phyloP scores from a whole-genome alignment of 1,140 invertebrate species.

The Monochamus saltuarius region DNA sequence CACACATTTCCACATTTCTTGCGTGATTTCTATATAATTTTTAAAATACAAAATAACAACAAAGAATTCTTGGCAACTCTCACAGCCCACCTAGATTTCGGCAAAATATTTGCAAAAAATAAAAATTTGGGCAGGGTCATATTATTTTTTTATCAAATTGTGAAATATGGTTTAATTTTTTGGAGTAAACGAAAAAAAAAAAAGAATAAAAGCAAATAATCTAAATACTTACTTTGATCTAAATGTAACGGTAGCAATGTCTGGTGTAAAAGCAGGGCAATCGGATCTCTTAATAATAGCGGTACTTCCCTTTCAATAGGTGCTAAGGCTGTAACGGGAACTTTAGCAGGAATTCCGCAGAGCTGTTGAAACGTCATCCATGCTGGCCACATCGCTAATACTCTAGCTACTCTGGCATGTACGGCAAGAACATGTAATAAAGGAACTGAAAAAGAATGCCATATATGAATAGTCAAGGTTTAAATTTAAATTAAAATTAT shows the following conservation, averaged over 20 bases:
- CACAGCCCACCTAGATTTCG: too few species aligned
- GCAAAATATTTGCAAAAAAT: too few species aligned
- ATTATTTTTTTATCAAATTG: too few species aligned
- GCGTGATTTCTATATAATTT: too few species aligned
- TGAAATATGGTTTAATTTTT: neutral
- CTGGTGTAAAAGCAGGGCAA: conserved; percentile 80
- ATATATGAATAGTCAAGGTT: too few species aligned
- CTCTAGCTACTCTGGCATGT: conserved; percentile 66
- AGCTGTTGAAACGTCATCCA: conserved; percentile 67
- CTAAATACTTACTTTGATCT: conserved; percentile 72
- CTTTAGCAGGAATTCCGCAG: conserved; percentile 54
- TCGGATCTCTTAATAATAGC: conserved; percentile 79
- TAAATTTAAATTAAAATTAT: too few species aligned
- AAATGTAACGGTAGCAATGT: conserved; percentile 81
- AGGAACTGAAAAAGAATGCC: conserved; percentile 67
- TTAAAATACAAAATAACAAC: too few species aligned
- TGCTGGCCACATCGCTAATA: conserved; percentile 65
- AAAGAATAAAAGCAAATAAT: conserved; percentile 4
- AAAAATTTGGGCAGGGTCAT: too few species aligned
- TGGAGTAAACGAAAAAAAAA: neutral
- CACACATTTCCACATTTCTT: too few species aligned
- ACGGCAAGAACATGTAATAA: conserved; percentile 84
- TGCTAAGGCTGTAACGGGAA: conserved; percentile 49
- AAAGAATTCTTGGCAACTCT: too few species aligned
- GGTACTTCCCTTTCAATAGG: conserved; percentile 71